Conservation (phyloP, 2,888 invertebrate genomes). For the Limnephilus marmoratus region DNA sequence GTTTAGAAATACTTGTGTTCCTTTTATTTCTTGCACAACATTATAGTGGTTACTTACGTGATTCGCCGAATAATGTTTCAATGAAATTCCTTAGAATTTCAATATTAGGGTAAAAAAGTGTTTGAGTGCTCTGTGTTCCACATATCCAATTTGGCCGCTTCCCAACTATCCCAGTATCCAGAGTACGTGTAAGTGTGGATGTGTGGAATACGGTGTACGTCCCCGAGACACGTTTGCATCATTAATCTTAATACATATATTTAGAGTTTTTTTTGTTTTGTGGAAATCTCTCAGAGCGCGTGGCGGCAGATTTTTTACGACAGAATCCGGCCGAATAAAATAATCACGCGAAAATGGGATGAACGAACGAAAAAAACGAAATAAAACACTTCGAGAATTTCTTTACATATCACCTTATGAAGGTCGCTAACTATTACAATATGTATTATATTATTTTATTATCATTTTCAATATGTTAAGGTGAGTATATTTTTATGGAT, state of each 20-base stretch:
- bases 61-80: neutral
- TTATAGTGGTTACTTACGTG: neutral
- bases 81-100: neutral
- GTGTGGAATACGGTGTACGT: neutral
- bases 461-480: too few species aligned
- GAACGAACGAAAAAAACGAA: neutral
- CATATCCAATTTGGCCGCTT: neutral
- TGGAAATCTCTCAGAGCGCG: neutral
- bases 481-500: too few species aligned
- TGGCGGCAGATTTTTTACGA: neutral
- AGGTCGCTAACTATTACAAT: neutral
- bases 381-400: neutral
- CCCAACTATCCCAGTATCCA: neutral
- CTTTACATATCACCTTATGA: neutral
- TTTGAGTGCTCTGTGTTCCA: neutral
- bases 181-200: neutral
- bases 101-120: neutral
- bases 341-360: neutral
- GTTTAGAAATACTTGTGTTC: neutral
- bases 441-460: too few species aligned
- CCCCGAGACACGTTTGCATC: neutral
- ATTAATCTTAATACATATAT: neutral
- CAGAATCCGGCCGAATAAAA: neutral
- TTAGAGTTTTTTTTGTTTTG: neutral
- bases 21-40: neutral